Conservation (phyloP, 2,888 invertebrate genomes). For the Mycalesis mineus region DNA sequence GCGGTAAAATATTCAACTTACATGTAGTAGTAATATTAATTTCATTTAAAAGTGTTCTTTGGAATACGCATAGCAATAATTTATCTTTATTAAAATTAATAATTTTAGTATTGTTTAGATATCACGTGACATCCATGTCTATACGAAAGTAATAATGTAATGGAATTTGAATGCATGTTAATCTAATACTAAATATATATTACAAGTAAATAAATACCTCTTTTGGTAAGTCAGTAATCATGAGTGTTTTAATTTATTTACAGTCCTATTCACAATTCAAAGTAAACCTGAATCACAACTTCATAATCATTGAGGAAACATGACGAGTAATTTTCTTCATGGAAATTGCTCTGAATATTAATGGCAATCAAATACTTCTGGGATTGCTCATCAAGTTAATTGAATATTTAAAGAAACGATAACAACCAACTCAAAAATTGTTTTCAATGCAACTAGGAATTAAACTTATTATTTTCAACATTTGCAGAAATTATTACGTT, state of each 20-base stretch:
- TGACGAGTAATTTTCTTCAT: not conserved
- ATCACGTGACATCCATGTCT: constrained; percentile 54
- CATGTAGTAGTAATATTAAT: no score
- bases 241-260: constrained; percentile 33
- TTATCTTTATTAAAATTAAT: not conserved
- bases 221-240: constrained; percentile 71
- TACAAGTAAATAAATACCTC: constrained; percentile 62
- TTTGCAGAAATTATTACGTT: no score
- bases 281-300: not conserved
- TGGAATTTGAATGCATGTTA: constrained; percentile 78
- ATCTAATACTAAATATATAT: constrained; percentile 63
- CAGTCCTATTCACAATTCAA: not conserved
- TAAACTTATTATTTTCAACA: no score
- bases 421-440: no score
- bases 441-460: no score
- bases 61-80: not conserved
- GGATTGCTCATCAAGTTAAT: no score
- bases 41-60: no score
- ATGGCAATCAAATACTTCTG: no score
- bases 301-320: not conserved
- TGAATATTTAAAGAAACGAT: no score
- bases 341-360: not conserved
- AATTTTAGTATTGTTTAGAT: not conserved
- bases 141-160: constrained; percentile 66
- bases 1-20: no score